These are phyloP conservation scores for Enteromius anoplus DNA, from an alignment of 2,797 vertebrate species.

Conservation along the genomic window DNA sequence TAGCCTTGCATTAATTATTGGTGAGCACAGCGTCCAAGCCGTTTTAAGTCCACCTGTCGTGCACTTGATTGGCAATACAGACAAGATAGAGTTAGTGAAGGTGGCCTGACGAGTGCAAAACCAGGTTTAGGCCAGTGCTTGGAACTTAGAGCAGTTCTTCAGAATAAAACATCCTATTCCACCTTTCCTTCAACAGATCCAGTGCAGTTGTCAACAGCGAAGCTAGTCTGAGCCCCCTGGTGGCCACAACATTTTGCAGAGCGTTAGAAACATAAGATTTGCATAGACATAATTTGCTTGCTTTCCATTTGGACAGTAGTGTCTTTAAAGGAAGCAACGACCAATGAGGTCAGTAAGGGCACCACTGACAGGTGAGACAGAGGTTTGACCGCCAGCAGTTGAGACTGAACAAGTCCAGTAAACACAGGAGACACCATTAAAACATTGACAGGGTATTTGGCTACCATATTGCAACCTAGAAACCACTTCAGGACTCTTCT, in stretches of 20 bases:
- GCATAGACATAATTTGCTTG: constrained; percentile 51
- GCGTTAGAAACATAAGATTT: constrained; percentile 22
- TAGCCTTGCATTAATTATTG: constrained; percentile 5
- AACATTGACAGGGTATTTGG: constrained; percentile 24
- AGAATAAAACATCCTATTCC: neutral
- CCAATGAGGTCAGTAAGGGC: constrained; percentile 14
- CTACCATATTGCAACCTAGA: neutral
- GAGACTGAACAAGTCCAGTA: constrained; percentile 33
- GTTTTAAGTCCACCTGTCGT: constrained; percentile 9
- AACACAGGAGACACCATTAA: neutral
- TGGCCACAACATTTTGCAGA: constrained; percentile 1
- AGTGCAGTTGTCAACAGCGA: constrained; percentile 7
- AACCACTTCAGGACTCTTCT: neutral
- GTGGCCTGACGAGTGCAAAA: neutral
- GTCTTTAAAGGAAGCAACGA: constrained; percentile 31
- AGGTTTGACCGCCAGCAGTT: constrained; percentile 16
- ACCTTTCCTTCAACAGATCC: neutral
- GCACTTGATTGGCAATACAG: neutral
- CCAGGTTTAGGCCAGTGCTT: constrained; percentile 18
- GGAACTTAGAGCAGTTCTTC: neutral
- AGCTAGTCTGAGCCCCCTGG: neutral
- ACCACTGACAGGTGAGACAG: constrained; percentile 22
- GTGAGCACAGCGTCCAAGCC: neutral
- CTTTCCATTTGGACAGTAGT: constrained; percentile 31
- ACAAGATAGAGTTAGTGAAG: constrained; percentile 20